Percentiles rank a stretch among this genome's conserved stretches.
Evolutionary conservation across 2,113 vertebrate genomes (phyloP).

Genomic region (Tragelaphus strepsiceros): DNA sequence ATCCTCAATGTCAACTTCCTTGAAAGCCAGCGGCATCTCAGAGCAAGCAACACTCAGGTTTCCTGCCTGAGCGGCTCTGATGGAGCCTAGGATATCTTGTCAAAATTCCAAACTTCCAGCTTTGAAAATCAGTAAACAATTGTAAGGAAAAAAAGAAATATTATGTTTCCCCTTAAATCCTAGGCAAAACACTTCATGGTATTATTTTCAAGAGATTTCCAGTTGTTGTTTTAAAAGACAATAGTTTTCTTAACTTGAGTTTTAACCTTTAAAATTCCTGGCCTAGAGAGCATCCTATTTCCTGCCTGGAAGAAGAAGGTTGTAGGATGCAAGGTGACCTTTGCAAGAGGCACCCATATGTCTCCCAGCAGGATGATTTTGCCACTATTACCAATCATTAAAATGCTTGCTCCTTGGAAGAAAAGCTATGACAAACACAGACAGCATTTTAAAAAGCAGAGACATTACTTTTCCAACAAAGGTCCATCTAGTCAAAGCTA

Average conservation of each 20-base stretch:
- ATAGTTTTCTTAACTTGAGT: constrained; percentile 36
- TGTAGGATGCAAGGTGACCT: neutral
- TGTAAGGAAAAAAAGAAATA: neutral
- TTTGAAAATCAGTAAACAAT: constrained; percentile 47
- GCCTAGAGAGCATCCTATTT: neutral
- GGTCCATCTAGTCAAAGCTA: neutral
- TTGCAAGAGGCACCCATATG: neutral
- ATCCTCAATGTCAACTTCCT: neutral
- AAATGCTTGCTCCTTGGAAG: neutral
- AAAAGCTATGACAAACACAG: neutral
- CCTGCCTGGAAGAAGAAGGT: neutral
- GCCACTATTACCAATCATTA: rapidly evolving
- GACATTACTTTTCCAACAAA: neutral
- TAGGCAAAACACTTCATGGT: neutral
- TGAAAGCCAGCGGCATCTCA: neutral
- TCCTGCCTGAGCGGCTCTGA: neutral
- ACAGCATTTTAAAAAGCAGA: neutral
- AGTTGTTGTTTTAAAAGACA: constrained; percentile 50
- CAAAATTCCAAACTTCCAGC: constrained; percentile 5
- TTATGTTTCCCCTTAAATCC: neutral
- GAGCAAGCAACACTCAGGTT: neutral
- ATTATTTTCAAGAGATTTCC: constrained; percentile 44
- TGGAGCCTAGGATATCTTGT: neutral
- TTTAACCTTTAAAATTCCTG: constrained; percentile 30
- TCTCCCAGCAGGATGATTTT: neutral